A percentile compares a stretch with the other conserved stretches of the same genome.
Conservation (phyloP, 1,140 invertebrate genomes). For the Drosophila kurseongensis region DNA sequence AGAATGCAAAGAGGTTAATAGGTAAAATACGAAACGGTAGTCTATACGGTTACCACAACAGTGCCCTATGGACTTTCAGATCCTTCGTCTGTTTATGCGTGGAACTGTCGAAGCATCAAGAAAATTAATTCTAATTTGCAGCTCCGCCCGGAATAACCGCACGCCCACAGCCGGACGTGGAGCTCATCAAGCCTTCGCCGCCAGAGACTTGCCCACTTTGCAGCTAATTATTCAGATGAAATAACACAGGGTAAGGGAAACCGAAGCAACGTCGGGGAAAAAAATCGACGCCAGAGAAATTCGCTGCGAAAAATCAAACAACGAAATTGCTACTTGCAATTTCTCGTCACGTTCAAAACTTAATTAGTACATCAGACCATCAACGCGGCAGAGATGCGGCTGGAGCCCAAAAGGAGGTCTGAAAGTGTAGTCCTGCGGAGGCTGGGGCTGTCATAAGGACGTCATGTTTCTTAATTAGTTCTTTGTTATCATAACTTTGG, state of each 20-base stretch:
- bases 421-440: constrained; percentile 6
- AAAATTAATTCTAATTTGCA: constrained; percentile 82
- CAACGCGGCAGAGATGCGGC: constrained; percentile 45
- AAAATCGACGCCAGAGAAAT: constrained; percentile 39
- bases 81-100: constrained; percentile 1
- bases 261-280: background rate
- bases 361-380: constrained; percentile 82
- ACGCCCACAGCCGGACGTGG: constrained; percentile 47
- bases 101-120: constrained; percentile 34
- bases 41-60: background rate
- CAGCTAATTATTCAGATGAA: constrained; percentile 82
- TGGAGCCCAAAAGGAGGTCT: background rate
- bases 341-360: constrained; percentile 82
- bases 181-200: constrained; percentile 30
- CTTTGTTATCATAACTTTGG: constrained; percentile 79
- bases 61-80: background rate
- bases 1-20: background rate
- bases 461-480: constrained; percentile 83
- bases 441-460: constrained; percentile 71
- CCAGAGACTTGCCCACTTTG: constrained; percentile 72
- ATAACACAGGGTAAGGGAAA: constrained; percentile 23
- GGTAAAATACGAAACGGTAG: background rate
- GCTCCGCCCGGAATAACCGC: constrained; percentile 59
- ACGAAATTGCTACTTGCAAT: constrained; percentile 80
- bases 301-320: constrained; percentile 77